phyloP scores from a whole-genome alignment of 2,797 vertebrate genomes.

The Sebastes minor region DNA sequence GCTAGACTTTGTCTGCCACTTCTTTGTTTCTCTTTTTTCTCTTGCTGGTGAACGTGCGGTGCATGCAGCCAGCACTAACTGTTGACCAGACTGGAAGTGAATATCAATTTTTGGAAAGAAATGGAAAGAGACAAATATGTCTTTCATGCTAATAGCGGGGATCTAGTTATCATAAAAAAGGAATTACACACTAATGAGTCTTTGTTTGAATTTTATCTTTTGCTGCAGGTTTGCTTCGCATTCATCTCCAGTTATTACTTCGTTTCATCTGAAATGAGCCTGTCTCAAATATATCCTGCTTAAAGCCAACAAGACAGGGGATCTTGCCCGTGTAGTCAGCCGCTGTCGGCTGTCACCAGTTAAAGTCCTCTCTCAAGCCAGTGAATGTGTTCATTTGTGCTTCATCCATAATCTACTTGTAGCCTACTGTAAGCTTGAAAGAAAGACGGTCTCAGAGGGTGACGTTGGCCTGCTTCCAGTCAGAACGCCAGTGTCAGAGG shows the following conservation, averaged over 20 bases:
- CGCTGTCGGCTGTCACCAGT: slow-evolving; percentile 48
- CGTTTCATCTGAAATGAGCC: slow-evolving; percentile 31
- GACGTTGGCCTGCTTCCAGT: slow-evolving; percentile 59
- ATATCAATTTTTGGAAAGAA: slow-evolving; percentile 14
- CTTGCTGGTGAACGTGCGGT: neutral
- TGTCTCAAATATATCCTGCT: slow-evolving; percentile 32
- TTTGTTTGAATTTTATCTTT: slow-evolving; percentile 35
- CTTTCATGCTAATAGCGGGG: slow-evolving; percentile 5
- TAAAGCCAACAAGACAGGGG: slow-evolving; percentile 41
- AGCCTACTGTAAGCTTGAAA: slow-evolving; percentile 48
- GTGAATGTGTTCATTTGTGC: slow-evolving; percentile 56
- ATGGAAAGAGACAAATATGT: neutral
- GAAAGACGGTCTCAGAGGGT: slow-evolving; percentile 54
- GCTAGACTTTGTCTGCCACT: neutral
- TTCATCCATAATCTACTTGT: slow-evolving; percentile 64
- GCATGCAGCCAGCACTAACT: neutral
- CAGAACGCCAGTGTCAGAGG: slow-evolving; percentile 48
- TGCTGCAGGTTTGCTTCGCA: slow-evolving; percentile 35
- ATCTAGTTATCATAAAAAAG: slow-evolving; percentile 30
- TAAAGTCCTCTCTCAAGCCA: slow-evolving; percentile 44
- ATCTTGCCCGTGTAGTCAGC: slow-evolving; percentile 14
- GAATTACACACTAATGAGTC: slow-evolving; percentile 27
- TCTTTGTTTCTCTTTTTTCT: neutral
- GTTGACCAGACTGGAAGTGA: slow-evolving; percentile 2
- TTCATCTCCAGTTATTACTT: slow-evolving; percentile 21